These are phyloP conservation scores for Hirtodrosophila confusa DNA, from an alignment of 2,888 invertebrate genomes.

Conservation along the genomic window DNA sequence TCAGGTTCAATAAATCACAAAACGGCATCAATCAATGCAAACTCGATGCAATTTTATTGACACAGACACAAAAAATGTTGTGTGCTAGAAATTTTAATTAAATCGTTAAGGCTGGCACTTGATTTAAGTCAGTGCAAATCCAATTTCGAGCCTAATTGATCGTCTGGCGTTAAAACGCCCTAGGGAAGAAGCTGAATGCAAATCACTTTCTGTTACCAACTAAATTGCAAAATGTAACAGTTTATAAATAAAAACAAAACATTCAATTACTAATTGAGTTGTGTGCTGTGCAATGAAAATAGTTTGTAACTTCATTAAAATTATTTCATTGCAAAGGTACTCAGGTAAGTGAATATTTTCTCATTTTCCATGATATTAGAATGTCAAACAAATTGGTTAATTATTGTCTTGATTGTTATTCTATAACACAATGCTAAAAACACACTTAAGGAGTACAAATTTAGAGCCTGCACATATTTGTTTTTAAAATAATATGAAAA, in stretches of 20 bases:
- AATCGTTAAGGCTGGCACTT: conserved; percentile 22
- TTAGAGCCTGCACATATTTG: too few species aligned
- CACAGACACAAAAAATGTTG: conserved; percentile 12
- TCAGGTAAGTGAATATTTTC: too few species aligned
- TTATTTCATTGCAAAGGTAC: conserved; percentile 11
- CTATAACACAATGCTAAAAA: too few species aligned
- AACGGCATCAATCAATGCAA: conserved; percentile 76
- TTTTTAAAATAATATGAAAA: too few species aligned
- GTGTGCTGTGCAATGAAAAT: conserved; percentile 2
- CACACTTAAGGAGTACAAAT: too few species aligned
- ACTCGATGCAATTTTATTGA: conserved; percentile 52
- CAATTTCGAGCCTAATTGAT: conserved; percentile 37
- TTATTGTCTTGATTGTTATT: too few species aligned
- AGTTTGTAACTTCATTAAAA: conserved; percentile 6
- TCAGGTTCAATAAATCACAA: conserved; percentile 68
- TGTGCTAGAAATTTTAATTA: conserved; percentile 37
- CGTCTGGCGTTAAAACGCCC: conserved; percentile 1
- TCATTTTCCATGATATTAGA: too few species aligned
- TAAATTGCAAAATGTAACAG: conserved; percentile 1
- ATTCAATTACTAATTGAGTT: conserved; percentile 13
- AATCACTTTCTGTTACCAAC: conserved; percentile 1
- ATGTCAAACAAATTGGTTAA: too few species aligned
- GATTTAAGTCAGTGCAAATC: conserved; percentile 25
- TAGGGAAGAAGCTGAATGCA: conserved; percentile 4
- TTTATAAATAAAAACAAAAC: conserved; percentile 3